Conservation (phyloP, 23 tunicate genomes). For the Diplosoma virens region DNA sequence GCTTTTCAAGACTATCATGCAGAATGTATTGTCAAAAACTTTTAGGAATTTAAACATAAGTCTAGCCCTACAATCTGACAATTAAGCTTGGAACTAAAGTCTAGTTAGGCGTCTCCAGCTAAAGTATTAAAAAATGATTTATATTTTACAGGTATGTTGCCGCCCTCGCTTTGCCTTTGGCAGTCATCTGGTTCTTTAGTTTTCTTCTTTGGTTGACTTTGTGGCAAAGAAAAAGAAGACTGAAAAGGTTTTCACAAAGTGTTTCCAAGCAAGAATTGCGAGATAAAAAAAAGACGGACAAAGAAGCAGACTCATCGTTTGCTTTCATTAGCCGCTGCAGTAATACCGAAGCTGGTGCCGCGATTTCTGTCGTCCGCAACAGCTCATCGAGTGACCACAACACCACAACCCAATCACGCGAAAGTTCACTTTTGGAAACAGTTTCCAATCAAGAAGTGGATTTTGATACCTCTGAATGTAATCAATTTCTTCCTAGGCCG, state of each 20-base stretch:
- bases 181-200: constrained; percentile 78
- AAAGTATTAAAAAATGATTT: no score
- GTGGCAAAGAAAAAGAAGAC: constrained; percentile 52
- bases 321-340: constrained; percentile 8
- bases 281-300: not conserved
- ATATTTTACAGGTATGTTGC: constrained; percentile 65
- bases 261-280: not conserved
- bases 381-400: constrained; percentile 1
- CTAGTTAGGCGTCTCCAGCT: no score
- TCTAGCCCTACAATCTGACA: no score
- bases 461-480: not conserved
- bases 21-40: no score
- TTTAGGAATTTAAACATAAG: no score
- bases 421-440: not conserved
- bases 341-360: constrained; percentile 4
- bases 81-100: no score
- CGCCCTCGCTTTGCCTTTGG: constrained; percentile 63
- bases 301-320: not conserved
- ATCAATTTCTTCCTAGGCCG: not conserved
- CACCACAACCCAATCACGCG: not conserved
- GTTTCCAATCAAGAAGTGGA: not conserved
- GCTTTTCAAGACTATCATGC: no score
- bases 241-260: constrained; percentile 21
- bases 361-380: not conserved
- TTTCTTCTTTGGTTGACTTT: constrained; percentile 62